phyloP scores from a whole-genome alignment of 2,888 invertebrate genomes.

The Rhagium mordax region DNA sequence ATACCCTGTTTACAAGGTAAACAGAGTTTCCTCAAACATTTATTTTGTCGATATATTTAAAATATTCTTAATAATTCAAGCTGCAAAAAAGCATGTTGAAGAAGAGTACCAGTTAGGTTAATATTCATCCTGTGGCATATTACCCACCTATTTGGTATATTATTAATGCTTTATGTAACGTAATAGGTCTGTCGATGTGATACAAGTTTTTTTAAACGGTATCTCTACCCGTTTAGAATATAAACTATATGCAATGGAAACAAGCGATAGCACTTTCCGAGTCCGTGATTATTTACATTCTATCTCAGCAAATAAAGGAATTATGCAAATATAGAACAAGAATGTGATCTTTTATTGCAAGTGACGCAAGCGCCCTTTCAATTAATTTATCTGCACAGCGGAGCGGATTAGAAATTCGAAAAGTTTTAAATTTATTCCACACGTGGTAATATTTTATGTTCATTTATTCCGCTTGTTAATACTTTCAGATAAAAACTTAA shows the following conservation, averaged over 20 bases:
- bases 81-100: too few species aligned
- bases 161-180: neutral
- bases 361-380: constrained; percentile 40
- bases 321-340: constrained; percentile 40
- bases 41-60: too few species aligned
- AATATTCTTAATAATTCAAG: too few species aligned
- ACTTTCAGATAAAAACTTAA: constrained; percentile 3
- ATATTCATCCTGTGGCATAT: too few species aligned
- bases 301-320: constrained; percentile 36
- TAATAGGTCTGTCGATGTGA: neutral
- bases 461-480: constrained; percentile 3
- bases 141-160: too few species aligned
- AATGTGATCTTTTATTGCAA: constrained; percentile 41
- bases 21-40: too few species aligned
- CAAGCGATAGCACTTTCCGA: constrained; percentile 32
- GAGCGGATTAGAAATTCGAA: constrained; percentile 28
- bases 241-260: constrained; percentile 13
- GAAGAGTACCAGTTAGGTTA: too few species aligned
- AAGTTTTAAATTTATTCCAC: constrained; percentile 33
- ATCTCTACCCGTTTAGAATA: constrained; percentile 3
- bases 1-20: too few species aligned
- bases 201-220: neutral
- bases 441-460: constrained; percentile 14
- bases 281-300: constrained; percentile 34
- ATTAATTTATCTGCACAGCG: constrained; percentile 28